A percentile compares a stretch with the other conserved stretches of the same genome.
phyloP scores from a whole-genome alignment of 2,888 invertebrate genomes.

The Sepioteuthis lessoniana region DNA sequence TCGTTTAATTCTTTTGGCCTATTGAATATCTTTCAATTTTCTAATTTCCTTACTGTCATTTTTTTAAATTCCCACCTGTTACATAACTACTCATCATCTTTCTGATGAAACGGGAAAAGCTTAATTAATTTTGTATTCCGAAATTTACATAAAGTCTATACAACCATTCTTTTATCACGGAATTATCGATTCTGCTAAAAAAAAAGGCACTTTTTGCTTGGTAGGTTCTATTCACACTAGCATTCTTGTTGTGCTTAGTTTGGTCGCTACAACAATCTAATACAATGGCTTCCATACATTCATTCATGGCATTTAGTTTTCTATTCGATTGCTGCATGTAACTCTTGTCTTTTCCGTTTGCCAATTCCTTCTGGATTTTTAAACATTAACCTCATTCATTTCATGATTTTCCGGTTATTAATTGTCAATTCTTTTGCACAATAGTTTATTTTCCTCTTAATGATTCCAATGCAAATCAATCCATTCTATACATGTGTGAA shows the following conservation, averaged over 20 bases:
- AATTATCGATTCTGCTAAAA: not conserved
- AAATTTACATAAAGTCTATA: not conserved
- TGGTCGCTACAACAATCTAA: not conserved
- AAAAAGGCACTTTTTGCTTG: not conserved
- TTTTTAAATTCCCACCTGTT: too few relatives aligned
- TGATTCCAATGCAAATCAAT: not conserved
- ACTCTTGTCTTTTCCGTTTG: not conserved
- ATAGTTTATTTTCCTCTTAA: not conserved
- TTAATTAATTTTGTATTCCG: not conserved
- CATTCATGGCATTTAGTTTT: not conserved
- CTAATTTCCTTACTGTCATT: too few relatives aligned
- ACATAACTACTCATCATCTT: not conserved
- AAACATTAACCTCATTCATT: not conserved
- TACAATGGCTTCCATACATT: not conserved
- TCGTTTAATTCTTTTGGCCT: too few relatives aligned
- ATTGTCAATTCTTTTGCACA: not conserved
- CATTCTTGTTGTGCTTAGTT: not conserved
- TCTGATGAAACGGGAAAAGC: not conserved
- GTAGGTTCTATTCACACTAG: not conserved
- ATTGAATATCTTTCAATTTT: too few relatives aligned
- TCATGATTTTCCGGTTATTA: not conserved
- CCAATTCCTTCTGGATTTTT: not conserved
- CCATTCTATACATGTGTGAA: too few relatives aligned
- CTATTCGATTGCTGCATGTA: not conserved
- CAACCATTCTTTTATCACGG: not conserved